Conservation (phyloP, 2,113 vertebrate species). For the Andinoacara biseriatus region DNA sequence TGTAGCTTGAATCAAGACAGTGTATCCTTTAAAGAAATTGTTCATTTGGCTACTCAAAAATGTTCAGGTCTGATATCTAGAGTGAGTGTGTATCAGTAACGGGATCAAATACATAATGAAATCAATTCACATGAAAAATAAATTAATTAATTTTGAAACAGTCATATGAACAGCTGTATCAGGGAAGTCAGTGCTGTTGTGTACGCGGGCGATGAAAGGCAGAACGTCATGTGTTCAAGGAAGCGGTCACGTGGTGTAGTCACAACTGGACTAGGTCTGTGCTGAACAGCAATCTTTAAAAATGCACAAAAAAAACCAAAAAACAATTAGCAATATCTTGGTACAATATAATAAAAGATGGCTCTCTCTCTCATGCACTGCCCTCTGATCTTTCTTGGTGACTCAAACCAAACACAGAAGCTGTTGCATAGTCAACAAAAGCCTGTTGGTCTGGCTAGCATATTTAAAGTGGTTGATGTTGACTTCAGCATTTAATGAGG, state of each 20-base stretch:
- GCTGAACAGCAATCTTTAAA: neutral
- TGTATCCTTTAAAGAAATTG: neutral
- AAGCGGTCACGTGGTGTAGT: slow-evolving; percentile 2
- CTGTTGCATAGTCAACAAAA: neutral
- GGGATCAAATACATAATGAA: neutral
- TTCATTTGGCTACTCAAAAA: neutral
- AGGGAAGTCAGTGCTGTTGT: neutral
- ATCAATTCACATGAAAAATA: neutral
- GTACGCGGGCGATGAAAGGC: slow-evolving; percentile 1
- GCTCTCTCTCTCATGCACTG: neutral
- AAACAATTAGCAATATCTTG: neutral
- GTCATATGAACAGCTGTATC: neutral
- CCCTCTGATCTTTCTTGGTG: neutral
- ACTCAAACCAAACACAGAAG: slow-evolving; percentile 1
- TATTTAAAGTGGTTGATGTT: neutral
- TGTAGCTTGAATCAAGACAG: neutral
- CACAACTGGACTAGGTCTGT: neutral
- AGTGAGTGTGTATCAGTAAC: neutral
- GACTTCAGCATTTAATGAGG: neutral
- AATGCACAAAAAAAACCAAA: neutral
- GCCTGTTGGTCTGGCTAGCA: neutral
- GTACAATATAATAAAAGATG: neutral
- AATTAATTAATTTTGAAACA: neutral
- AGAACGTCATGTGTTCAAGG: neutral
- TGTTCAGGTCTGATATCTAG: neutral